Evolutionary conservation across 2,797 vertebrate genomes (phyloP).

Genomic region (Sebastes vulpes): DNA sequence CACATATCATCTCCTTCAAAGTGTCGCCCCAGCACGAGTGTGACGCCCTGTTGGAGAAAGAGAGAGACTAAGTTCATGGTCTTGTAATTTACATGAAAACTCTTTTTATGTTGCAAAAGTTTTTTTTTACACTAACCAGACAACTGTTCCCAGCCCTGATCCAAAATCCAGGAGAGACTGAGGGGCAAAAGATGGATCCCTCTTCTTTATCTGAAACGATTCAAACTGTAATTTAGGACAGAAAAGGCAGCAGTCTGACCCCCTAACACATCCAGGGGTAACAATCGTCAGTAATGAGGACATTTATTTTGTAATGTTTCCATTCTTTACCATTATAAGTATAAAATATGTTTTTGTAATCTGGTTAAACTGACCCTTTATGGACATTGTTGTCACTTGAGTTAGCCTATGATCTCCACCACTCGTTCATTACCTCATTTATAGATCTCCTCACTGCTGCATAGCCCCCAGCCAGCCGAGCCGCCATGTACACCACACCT

Average conservation of each 20-base stretch:
- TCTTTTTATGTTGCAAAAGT: background rate
- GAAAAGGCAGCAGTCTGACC: background rate
- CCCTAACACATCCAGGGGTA: background rate
- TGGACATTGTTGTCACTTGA: background rate
- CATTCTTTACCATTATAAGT: background rate
- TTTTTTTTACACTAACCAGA: conserved; percentile 82
- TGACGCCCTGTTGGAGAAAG: conserved; percentile 85
- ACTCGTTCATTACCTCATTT: conserved; percentile 85
- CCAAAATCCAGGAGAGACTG: conserved; percentile 92
- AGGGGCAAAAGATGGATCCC: conserved; percentile 86
- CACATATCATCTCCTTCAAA: conserved; percentile 90
- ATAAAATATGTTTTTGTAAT: no score
- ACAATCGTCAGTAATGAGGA: background rate
- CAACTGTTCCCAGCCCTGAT: conserved; percentile 89
- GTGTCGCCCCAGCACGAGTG: conserved; percentile 87
- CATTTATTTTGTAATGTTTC: background rate
- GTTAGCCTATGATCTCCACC: background rate
- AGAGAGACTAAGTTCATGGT: accelerated
- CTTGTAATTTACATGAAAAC: background rate
- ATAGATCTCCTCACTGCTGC: conserved; percentile 89
- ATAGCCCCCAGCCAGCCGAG: conserved; percentile 89
- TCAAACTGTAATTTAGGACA: background rate
- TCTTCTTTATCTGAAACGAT: conserved; percentile 86
- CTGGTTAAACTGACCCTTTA: background rate
- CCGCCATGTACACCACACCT: conserved; percentile 88